Percentiles rank a stretch among this genome's conserved stretches.
Evolutionary conservation across 2,113 vertebrate species (phyloP).

Genomic region (Cebidichthys violaceus): DNA sequence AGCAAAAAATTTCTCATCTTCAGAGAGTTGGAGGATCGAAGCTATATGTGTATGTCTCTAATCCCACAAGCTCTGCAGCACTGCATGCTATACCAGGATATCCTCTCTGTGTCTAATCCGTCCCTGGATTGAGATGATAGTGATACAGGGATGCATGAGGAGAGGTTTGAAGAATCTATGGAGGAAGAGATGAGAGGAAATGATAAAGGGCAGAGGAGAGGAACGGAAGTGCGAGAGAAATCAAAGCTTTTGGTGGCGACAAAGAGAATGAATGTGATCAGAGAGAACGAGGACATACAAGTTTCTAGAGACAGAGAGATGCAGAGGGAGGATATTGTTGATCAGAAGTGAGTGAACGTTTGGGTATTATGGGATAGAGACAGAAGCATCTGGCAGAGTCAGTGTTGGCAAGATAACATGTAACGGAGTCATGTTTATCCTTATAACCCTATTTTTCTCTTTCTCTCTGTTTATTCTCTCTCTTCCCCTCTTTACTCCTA

Average conservation of each 20-base stretch:
- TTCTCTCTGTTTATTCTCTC: not conserved
- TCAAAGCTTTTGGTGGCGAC: not conserved
- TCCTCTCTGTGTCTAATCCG: not conserved
- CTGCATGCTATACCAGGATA: constrained; percentile 14
- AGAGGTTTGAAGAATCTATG: not conserved
- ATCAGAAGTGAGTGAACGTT: constrained; percentile 14
- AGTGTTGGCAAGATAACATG: not conserved
- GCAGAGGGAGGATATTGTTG: not conserved
- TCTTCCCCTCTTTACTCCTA: not conserved
- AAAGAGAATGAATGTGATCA: not conserved
- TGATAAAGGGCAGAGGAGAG: not conserved
- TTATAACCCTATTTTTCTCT: not conserved
- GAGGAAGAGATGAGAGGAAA: not conserved
- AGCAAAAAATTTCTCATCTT: constrained; percentile 9
- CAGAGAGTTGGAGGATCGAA: constrained; percentile 25
- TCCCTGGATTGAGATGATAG: not conserved
- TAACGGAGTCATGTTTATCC: too few relatives aligned
- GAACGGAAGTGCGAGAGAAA: not conserved
- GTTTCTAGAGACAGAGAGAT: not conserved
- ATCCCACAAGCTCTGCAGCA: constrained; percentile 25
- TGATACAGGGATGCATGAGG: not conserved
- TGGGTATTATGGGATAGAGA: not conserved
- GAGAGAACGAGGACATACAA: not conserved
- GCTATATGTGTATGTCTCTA: constrained; percentile 13
- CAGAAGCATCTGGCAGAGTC: too few relatives aligned